Evolutionary conservation across 2,797 vertebrate genomes (phyloP).

Genomic region (Takifugu ocellatus): DNA sequence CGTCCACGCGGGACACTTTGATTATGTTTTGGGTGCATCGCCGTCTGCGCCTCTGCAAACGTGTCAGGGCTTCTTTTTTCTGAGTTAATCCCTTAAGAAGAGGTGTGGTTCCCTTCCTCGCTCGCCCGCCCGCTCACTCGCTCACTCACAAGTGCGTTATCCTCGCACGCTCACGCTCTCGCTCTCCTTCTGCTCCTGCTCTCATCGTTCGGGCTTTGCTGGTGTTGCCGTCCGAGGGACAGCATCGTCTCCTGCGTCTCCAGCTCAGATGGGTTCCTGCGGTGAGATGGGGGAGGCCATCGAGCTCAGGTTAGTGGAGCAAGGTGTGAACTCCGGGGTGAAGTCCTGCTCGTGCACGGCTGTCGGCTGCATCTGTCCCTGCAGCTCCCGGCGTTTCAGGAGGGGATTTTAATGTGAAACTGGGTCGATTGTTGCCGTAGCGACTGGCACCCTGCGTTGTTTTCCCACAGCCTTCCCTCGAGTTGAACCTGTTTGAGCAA

Average conservation of each 20-base stretch:
- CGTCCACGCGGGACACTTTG: conserved; percentile 13
- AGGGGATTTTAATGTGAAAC: conserved; percentile 40
- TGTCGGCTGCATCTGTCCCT: not conserved
- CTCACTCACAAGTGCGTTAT: conserved; percentile 48
- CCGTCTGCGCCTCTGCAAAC: conserved; percentile 23
- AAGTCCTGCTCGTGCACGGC: not conserved
- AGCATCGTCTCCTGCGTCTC: conserved; percentile 36
- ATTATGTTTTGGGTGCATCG: conserved; percentile 44
- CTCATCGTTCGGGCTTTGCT: conserved; percentile 41
- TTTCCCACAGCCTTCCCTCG: conserved; percentile 37
- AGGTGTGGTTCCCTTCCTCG: conserved; percentile 62
- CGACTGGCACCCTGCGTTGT: conserved; percentile 24
- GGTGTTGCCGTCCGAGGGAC: conserved; percentile 37
- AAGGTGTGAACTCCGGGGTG: conserved; percentile 8
- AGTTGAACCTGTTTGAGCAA: conserved; percentile 44
- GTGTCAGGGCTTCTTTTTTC: conserved; percentile 52
- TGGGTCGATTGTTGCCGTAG: conserved; percentile 47
- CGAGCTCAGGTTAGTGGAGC: conserved; percentile 73
- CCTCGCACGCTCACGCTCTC: conserved; percentile 62
- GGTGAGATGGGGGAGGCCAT: conserved; percentile 73
- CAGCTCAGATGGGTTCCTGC: conserved; percentile 65
- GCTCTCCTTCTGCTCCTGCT: conserved; percentile 42
- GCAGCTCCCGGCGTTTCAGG: not conserved
- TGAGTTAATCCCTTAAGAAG: conserved; percentile 76
- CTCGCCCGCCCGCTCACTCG: conserved; percentile 40